Evolutionary conservation across 2,797 vertebrate genomes (phyloP).

Genomic region (Gobionotothen gibberifrons): DNA sequence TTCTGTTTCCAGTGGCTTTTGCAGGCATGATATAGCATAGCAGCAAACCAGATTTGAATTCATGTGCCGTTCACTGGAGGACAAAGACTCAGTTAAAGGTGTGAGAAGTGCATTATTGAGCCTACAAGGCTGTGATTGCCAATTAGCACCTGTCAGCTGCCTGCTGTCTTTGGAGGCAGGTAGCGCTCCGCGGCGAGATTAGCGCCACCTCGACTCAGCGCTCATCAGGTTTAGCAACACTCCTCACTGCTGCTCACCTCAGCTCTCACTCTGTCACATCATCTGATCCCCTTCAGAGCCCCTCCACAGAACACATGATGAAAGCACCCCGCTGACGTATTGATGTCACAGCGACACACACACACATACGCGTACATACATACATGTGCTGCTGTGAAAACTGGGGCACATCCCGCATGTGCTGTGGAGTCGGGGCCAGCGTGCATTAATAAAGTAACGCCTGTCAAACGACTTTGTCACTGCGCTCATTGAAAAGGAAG

Average conservation of each 20-base stretch:
- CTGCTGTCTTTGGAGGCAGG: constrained; percentile 18
- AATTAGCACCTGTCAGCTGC: constrained; percentile 75
- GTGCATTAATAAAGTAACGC: constrained; percentile 56
- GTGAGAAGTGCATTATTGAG: constrained; percentile 50
- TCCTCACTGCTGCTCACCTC: constrained; percentile 49
- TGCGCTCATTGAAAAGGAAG: constrained; percentile 39
- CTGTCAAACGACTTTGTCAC: constrained; percentile 52
- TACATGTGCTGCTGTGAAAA: constrained; percentile 59
- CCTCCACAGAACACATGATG: constrained; percentile 36
- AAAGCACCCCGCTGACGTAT: constrained; percentile 60
- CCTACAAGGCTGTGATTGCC: constrained; percentile 52
- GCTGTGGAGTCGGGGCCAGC: constrained; percentile 31
- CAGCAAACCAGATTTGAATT: constrained; percentile 46
- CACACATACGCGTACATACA: constrained; percentile 29
- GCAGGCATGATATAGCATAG: background rate
- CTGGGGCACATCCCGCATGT: constrained; percentile 66
- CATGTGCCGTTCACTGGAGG: background rate
- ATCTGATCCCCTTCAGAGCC: constrained; percentile 29
- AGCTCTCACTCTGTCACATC: constrained; percentile 42
- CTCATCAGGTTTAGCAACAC: constrained; percentile 55
- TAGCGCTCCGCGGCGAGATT: constrained; percentile 53
- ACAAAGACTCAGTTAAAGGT: constrained; percentile 34
- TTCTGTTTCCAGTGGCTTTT: background rate
- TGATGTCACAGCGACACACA: constrained; percentile 58
- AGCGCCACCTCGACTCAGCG: constrained; percentile 45